Evolutionary conservation across 2,888 invertebrate genomes (phyloP), one percentile per base, ranked within the genome.

Genomic region (Sarcophaga carnaria): DNA sequence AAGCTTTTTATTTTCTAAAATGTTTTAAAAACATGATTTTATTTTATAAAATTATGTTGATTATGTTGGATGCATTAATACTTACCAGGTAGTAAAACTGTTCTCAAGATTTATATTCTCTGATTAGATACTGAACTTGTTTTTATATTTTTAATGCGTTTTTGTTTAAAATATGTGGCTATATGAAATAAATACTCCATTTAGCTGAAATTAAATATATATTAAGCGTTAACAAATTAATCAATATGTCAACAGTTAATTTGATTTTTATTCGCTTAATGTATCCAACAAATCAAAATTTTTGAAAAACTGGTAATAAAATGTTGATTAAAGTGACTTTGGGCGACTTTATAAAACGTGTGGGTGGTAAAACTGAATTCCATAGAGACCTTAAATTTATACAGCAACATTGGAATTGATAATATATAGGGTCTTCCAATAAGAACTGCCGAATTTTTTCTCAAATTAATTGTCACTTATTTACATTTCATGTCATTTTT

Each of bases 171-270:
- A 59, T 66, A 45, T 49, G 69, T 37, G 75, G 66, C 49, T 63
- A 25, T 82, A 66, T 71, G 59, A 74, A 67, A 37, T 71, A 80
- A 75, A 70, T 64, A 75, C 81, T 76, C 76, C 81, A 76, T 82
- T 70, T 37, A 76, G 22, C 75, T 63, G 37, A 64, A 82, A 82
- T 76, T 82, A 71, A 71, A 76, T 76, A 70, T 70, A 76, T 70
- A 76, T 71, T 82, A 76, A 82, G 81, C 70, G 76, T 82, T 76
- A 82, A 76, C 22, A 71, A 71, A 82, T 82, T 76, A 76, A 82
- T 82, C 81, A 82, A 82, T 69, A 47, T 82, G 81, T 76, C 81
- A 76, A 59, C 81, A 59, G 70, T 20, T 71, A 5, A 70, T 82
- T 64, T 67, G 67, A 59, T 66, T n/a, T 22, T 47, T 54, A 54